These are phyloP conservation scores for Aphrophora alni DNA, from an alignment of 2,888 invertebrate species.

Conservation along the genomic window DNA sequence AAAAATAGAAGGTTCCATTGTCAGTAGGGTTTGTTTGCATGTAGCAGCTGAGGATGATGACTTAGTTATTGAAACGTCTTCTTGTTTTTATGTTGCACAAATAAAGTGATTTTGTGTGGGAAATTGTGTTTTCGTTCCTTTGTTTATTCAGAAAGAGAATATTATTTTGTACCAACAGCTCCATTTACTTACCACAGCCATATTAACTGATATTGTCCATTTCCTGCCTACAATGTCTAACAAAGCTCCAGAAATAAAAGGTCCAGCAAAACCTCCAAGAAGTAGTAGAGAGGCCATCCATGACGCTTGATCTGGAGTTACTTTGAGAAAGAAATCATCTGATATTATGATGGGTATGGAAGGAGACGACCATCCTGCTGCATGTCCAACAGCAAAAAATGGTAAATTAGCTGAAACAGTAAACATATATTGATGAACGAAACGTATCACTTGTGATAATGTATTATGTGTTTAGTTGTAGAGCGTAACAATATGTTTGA, in stretches of 20 bases:
- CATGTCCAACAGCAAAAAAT: background rate
- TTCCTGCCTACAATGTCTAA: background rate
- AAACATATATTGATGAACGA: background rate
- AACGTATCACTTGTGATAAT: too few species aligned
- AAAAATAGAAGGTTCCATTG: too few species aligned
- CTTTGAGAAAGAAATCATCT: background rate
- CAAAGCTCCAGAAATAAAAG: background rate
- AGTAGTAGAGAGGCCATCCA: background rate
- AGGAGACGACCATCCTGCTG: background rate
- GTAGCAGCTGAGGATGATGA: too few species aligned
- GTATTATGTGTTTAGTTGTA: too few species aligned
- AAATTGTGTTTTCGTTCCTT: too few species aligned
- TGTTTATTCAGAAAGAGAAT: too few species aligned
- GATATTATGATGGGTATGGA: background rate
- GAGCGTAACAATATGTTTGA: too few species aligned
- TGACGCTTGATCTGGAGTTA: background rate
- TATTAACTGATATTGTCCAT: background rate
- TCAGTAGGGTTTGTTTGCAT: too few species aligned
- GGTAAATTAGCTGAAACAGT: background rate
- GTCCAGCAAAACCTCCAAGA: background rate
- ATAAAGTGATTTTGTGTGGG: too few species aligned
- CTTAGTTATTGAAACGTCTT: too few species aligned
- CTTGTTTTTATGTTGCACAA: too few species aligned
- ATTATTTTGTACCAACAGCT: too few species aligned
- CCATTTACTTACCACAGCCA: background rate